Base-by-base conservation (phyloP, 2,888 invertebrate species). In the Lithophane ornitopus region DNA sequence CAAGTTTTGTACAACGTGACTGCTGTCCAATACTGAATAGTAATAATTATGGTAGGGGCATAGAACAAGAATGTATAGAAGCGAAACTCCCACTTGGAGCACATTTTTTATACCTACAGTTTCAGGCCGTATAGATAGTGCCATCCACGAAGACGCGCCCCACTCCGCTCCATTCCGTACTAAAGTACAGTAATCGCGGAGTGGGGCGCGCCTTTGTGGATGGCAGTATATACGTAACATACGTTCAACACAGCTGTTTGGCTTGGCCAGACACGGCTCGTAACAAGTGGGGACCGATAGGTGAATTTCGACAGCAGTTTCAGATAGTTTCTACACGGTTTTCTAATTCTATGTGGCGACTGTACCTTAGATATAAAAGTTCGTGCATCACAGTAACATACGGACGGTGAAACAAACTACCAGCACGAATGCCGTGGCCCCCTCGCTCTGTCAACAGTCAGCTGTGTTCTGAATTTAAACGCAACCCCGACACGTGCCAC, bases 391-490 rank as follows among this genome's bases (percentile, higher is more conserved):
- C 78, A 82, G 88, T 85, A 87, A 88, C 83, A 82, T 85, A 86
- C 76, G 85, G 85, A 87, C 71, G 77, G 73, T 76, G 77, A 88
- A 86, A 86, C 74, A 59, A 83, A 86, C 76, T 83, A 88, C 78
- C 87, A 89, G 88, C 89, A 88, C 80, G 74, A 84, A 86, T 86
- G 87, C 90, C 84, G 89, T 94, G 94, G 93, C 93, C 94, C 94
- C 94, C 93, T 91, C 90, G 44, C 88, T 88, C 81, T 85, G 80
- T 93, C 93, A 94, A 94, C 94, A 84, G 76, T 85, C 92, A 94
- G 94, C 94, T 94, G 94, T 79, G 74, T 88, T 85, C 70, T 75
- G 86, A 85, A 81, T 82, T 77, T 66, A 66, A 79, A 83, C 70
- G n/a, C 59, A 69, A 70, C 41, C 63, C 34, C 80, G 59, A 82